A percentile compares a stretch with the other conserved stretches of the same genome.
phyloP scores from a whole-genome alignment of 2,113 vertebrate genomes.

The Capricornis sumatraensis region DNA sequence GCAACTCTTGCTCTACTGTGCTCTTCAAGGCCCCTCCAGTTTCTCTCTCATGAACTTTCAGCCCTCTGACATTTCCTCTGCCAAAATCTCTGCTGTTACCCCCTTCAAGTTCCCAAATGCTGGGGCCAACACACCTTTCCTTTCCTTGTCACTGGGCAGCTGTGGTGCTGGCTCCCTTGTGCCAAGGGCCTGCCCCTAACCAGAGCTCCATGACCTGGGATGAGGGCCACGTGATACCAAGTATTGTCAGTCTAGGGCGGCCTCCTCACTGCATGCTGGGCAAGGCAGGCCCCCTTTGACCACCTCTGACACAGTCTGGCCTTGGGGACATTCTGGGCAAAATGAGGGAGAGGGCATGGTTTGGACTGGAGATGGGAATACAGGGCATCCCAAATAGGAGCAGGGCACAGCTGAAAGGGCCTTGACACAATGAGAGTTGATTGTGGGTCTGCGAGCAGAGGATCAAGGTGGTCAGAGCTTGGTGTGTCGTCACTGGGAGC shows the following conservation, averaged over 20 bases:
- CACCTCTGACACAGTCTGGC: neutral
- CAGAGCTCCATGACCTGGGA: neutral
- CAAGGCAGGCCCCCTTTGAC: neutral
- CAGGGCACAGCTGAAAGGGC: neutral
- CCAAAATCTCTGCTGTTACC: neutral
- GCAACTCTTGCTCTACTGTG: neutral
- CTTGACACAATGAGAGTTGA: neutral
- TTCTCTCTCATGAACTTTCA: conserved; percentile 45
- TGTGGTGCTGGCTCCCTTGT: neutral
- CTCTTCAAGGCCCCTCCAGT: conserved; percentile 33
- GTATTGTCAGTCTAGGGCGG: neutral
- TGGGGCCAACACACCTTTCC: neutral
- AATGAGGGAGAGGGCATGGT: neutral
- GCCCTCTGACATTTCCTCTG: neutral
- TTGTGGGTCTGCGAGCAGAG: neutral
- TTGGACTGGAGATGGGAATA: neutral
- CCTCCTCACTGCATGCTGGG: neutral
- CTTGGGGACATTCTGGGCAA: neutral
- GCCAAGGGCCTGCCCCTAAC: neutral
- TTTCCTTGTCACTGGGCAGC: neutral
- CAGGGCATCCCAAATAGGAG: neutral
- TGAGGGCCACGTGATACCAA: neutral
- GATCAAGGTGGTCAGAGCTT: neutral
- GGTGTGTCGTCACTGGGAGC: neutral
- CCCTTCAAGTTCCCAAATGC: neutral